Conservation (phyloP, 2,113 vertebrate genomes). For the Rhinoptilus africanus region DNA sequence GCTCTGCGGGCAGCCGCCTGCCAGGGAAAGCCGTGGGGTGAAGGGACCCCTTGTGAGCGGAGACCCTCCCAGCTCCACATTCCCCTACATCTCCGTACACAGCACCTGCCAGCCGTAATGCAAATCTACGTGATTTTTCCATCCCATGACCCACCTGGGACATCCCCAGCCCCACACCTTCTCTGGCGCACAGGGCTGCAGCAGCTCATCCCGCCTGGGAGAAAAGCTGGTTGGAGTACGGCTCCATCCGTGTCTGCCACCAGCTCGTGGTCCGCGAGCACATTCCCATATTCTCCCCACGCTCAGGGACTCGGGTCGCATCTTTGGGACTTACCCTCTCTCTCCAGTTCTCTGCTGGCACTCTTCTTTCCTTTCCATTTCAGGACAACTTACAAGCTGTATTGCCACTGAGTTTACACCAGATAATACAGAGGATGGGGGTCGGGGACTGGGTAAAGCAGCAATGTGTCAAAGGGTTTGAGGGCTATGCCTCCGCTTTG, state of each 20-base stretch:
- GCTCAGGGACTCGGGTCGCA: neutral
- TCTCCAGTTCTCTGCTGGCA: neutral
- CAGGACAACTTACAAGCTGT: neutral
- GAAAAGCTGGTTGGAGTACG: neutral
- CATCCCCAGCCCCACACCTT: neutral
- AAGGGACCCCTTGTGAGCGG: rapidly evolving
- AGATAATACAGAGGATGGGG: neutral
- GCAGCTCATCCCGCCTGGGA: rapidly evolving
- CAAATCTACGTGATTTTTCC: neutral
- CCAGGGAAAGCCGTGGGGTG: neutral
- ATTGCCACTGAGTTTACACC: neutral
- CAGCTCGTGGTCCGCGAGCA: neutral
- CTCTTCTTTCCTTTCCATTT: neutral
- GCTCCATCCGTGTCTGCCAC: rapidly evolving
- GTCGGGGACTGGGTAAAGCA: neutral
- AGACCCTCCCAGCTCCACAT: neutral
- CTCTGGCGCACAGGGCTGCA: no score
- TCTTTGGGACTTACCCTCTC: neutral
- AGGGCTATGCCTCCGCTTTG: neutral
- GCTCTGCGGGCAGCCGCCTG: neutral
- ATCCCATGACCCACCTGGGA: rapidly evolving
- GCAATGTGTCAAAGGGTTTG: neutral
- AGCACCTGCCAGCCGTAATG: neutral
- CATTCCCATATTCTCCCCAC: rapidly evolving
- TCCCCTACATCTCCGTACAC: neutral